Evolutionary conservation across 2,888 invertebrate species (phyloP), one percentile per base, ranked within the genome.

Genomic region (Orthonychiurus folsomi): DNA sequence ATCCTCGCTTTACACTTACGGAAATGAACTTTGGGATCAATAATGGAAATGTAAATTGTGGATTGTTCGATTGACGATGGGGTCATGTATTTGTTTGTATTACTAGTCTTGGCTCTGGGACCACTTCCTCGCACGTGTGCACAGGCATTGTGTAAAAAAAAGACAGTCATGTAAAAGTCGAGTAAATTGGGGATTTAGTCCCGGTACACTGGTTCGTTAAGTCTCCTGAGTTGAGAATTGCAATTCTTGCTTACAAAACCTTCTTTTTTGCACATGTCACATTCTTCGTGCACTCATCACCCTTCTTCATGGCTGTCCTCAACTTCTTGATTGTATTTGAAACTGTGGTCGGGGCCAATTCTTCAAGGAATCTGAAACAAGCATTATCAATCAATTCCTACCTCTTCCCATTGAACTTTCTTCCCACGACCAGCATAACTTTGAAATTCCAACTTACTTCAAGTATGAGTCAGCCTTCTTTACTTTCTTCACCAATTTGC

Each of bases 391-490:
- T 54, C 28, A 53, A 53, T 9, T 23, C n/a, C 52, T n/a, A 20
- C 9, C 52, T 52, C 9, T 52, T n/a, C 52, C 23, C 52, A 18
- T 12, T n/a, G n/a, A 52, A 52, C 20, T 20, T 52, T 52, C 52
- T 21, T 9, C 20, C 20, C 52, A 5, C 9, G 20, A 48, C 25
- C 50, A 59, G 53, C 21, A 27, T 26, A 24, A 50, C 3, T 57
- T 25, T 37, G 18, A 15, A 53, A 12, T 21, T 24, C 48, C 21
- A 23, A 48, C 66, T 69, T 62, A 73, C 73, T 70, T 72, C 61
- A 73, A 68, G 63, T 70, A 73, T 47, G 71, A 67, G 61, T 73
- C 73, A 61, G 73, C 73, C 66, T 72, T 71, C 65, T 73, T 73
- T 12, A 73, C 70, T 65, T 71, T 71, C 67, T 73, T 73, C 21